Evolutionary conservation across 2,888 invertebrate species (phyloP).

Genomic region (Xylocampa areola): DNA sequence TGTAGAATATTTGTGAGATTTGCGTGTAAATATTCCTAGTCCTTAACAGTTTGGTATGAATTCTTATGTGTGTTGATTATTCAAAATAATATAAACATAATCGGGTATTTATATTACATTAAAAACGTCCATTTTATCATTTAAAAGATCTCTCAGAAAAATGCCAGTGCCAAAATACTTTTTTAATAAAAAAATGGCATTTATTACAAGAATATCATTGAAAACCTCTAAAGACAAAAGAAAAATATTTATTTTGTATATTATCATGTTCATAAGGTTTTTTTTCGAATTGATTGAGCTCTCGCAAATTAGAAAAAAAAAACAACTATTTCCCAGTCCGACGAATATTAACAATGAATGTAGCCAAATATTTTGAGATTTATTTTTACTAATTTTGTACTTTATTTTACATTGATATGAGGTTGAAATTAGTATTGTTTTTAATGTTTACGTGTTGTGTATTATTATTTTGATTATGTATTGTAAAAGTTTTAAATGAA

Average conservation of each 20-base stretch:
- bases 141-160: not conserved
- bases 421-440: constrained; percentile 33
- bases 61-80: constrained; percentile 12
- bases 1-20: constrained; percentile 25
- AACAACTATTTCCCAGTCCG: constrained; percentile 48
- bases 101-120: not conserved
- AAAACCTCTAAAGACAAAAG: no score
- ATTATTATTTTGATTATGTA: constrained; percentile 28
- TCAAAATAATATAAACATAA: not conserved
- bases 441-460: constrained; percentile 29
- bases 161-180: constrained; percentile 5
- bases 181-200: not conserved
- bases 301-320: constrained; percentile 13
- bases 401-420: constrained; percentile 34
- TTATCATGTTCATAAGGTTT: constrained; percentile 13
- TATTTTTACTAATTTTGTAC: constrained; percentile 48
- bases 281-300: constrained; percentile 32
- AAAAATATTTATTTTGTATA: not conserved
- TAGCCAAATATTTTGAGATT: constrained; percentile 46
- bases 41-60: constrained; percentile 39
- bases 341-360: constrained; percentile 56
- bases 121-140: not conserved
- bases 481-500: constrained; percentile 4
- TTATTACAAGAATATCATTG: not conserved
- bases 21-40: constrained; percentile 45